A percentile compares a stretch with the other conserved stretches of the same genome.
These are phyloP conservation scores for Procavia capensis DNA, from an alignment of 2,113 vertebrate genomes.

Conservation along the genomic window DNA sequence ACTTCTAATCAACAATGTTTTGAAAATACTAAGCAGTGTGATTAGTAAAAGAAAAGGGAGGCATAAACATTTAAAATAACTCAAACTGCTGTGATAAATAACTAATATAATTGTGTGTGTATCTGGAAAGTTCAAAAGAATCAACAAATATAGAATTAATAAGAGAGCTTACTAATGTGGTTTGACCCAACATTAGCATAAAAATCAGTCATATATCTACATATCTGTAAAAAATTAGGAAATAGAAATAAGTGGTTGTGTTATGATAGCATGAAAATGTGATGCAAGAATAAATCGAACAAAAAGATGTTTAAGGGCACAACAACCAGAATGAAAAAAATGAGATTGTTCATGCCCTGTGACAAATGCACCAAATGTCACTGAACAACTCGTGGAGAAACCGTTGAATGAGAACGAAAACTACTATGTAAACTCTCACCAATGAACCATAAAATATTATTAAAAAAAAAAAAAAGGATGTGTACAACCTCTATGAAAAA, in stretches of 20 bases:
- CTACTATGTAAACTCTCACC: neutral
- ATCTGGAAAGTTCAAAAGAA: neutral
- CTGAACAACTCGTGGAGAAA: neutral
- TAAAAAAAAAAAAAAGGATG: neutral
- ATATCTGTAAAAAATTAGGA: neutral
- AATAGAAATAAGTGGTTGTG: constrained; percentile 10
- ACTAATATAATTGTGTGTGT: neutral
- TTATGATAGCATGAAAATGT: neutral
- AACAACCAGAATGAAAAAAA: neutral
- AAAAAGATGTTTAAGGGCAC: neutral
- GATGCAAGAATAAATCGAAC: neutral
- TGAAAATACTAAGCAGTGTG: neutral
- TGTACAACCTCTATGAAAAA: neutral
- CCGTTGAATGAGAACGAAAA: neutral
- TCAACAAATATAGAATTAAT: neutral
- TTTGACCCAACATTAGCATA: neutral
- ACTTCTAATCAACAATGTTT: neutral
- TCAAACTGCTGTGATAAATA: neutral
- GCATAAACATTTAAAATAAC: neutral
- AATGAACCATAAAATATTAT: neutral
- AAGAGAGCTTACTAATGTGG: neutral
- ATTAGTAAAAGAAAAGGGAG: constrained; percentile 33
- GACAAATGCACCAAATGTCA: neutral
- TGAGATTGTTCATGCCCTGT: neutral
- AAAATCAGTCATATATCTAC: neutral